Conservation (phyloP, 2,888 invertebrate species). For the Plagodis pulveraria region DNA sequence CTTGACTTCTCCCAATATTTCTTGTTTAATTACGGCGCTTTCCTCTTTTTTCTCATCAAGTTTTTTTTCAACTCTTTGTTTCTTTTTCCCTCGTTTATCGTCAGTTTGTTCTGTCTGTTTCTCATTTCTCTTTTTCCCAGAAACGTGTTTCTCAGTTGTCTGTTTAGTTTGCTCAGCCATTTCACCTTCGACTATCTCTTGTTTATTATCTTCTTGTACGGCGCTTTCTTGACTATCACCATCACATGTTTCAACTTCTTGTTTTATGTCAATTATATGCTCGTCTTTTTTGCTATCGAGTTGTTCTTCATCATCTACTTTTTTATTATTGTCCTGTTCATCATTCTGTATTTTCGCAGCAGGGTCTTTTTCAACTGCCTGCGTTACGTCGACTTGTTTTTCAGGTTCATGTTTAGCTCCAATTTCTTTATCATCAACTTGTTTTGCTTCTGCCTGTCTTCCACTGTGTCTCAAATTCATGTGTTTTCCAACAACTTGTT, state of each 20-base stretch:
- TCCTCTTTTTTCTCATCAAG: slow-evolving; percentile 10
- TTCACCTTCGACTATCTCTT: background rate
- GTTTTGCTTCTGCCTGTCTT: slow-evolving; percentile 2
- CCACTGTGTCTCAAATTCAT: background rate
- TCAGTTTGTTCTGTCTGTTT: slow-evolving; percentile 7
- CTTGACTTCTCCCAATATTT: slow-evolving; percentile 10
- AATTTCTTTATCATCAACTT: background rate
- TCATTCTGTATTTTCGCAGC: background rate
- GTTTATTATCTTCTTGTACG: background rate
- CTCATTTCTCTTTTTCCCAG: slow-evolving; percentile 9
- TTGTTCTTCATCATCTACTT: background rate
- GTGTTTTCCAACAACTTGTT: slow-evolving; percentile 1
- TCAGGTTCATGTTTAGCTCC: too few relatives aligned
- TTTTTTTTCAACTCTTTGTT: slow-evolving; percentile 5
- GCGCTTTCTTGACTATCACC: background rate
- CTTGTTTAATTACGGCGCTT: slow-evolving; percentile 8
- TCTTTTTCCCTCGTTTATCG: slow-evolving; percentile 17
- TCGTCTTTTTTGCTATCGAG: too few relatives aligned
- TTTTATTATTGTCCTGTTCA: background rate
- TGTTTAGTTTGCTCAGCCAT: background rate
- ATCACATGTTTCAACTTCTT: background rate
- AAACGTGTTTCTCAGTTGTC: background rate
- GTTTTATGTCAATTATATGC: background rate
- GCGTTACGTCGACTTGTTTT: background rate
- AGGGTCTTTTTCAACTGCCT: background rate